These are phyloP conservation scores for Solen grandis DNA, from an alignment of 1,140 invertebrate species.

Conservation along the genomic window DNA sequence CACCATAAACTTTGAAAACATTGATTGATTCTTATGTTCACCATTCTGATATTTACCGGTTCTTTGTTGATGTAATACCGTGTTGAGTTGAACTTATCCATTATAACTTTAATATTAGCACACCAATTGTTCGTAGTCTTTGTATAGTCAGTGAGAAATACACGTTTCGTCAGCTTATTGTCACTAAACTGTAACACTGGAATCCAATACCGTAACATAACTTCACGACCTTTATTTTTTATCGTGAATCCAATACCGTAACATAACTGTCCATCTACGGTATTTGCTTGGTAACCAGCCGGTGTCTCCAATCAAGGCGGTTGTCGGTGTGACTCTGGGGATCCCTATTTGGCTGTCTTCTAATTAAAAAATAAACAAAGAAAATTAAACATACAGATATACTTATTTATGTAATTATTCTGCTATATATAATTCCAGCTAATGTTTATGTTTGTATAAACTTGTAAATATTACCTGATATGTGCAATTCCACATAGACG, in stretches of 20 bases:
- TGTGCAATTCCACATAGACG: no score
- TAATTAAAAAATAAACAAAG: no score
- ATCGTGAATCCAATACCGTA: slow-evolving; percentile 4
- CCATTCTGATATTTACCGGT: neutral
- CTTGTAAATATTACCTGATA: no score
- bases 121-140: neutral
- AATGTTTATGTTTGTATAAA: no score
- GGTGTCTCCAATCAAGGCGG: neutral
- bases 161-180: neutral
- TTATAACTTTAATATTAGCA: neutral
- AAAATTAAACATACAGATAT: no score
- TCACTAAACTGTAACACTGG: neutral
- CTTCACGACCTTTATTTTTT: no score
- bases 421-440: no score
- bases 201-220: neutral
- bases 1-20: slow-evolving; percentile 6
- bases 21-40: neutral
- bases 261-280: slow-evolving; percentile 8
- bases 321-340: slow-evolving; percentile 5
- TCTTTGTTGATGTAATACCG: neutral
- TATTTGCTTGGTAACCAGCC: neutral
- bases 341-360: no score
- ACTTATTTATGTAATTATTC: no score
- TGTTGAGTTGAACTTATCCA: neutral
- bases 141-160: no score